Base-by-base conservation (phyloP, 2,797 vertebrate genomes). In the Notoglanidium macrostoma region DNA sequence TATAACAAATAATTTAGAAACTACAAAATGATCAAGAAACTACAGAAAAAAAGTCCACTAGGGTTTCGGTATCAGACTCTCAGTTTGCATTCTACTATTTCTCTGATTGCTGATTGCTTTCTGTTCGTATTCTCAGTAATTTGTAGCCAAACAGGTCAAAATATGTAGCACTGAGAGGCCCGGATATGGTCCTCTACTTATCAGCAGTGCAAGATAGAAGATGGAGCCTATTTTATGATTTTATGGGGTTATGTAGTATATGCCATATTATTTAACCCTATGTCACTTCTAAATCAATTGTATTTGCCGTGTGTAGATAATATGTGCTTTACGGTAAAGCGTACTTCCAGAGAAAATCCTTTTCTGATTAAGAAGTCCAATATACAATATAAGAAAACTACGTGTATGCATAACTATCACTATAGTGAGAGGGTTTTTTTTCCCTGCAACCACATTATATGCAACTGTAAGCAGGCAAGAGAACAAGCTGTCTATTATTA, bases 401-500 rank as follows among this genome's bases (percentile, higher is more conserved):
- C 17, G 5, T 63, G 23, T n/a, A 61, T 17, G 12, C 35, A n/a
- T 3, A 81, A 61, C 29, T 6, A 59, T 80, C 14, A 59, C n/a
- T 49, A 2, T n/a, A 26, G 49, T 23, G 46, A 76, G 29, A 35
- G n/a, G 17, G 0, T 57, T 19, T 21, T 55, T 54, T 17, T 40
- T 3, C 40, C 40, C 40, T 40, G 40, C 40, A 40, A 4, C 29
- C 17, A 17, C 32, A 10, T 63, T 63, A 81, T 81, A 3, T 35
- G 23, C 92, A 90, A 89, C 92, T 87, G 91, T 83, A 89, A 86
- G n/a, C 90, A 90, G 91, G 92, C 91, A 90, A 46, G 78, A 68
- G 87, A 90, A 93, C 91, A 92, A 91, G 92, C 92, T 89, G 86
- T 76, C 40, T 88, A 93, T 93, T 46, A 46, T 93, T 91, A 93